Evolutionary conservation across 2,797 vertebrate genomes (phyloP), one percentile per base, ranked within the genome.

Genomic region (Mus spretus): DNA sequence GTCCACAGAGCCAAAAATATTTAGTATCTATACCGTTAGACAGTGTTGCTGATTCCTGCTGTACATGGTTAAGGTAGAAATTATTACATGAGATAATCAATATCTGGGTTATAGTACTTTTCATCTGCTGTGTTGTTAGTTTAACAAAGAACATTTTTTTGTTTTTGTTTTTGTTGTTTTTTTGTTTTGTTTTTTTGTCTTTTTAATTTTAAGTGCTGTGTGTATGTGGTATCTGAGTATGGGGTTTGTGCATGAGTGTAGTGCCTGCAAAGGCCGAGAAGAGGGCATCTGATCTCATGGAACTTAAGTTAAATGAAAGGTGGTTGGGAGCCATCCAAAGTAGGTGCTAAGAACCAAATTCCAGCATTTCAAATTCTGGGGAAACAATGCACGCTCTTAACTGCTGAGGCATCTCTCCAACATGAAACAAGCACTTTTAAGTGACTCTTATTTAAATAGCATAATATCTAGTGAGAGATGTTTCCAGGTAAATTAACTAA

Each of bases 401-500:
- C 44, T 53, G 63, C 47, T 70, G 20, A 70, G 31, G 31, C 20
- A n/a, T 53, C 83, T 70, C 28, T 86, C 31, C 7, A 86, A 34
- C 6, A 70, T 22, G 12, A 53, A 70, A 19, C 0, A 85, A 94
- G 57, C 15, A 91, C 22, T 82, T 85, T 92, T 83, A 96, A 96
- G 83, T 96, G 86, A 59, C 50, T 93, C 31, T 95, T 61, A 89
- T 28, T 74, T 91, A 96, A 96, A 81, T 63, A 92, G 47, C 75
- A 96, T 34, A 89, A 61, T 65, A 90, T 19, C 26, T 67, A 90
- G 59, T 89, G 65, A 96, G 53, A 57, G 17, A 93, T 57, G 31
- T 78, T 90, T 91, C 81, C 70, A 91, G 72, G 88, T 89, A 24
- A 94, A 67, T 94, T 78, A 95, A 24, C 28, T 85, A 97, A 94